phyloP scores from a whole-genome alignment of 2,888 invertebrate genomes.

The Anorthoa munda region DNA sequence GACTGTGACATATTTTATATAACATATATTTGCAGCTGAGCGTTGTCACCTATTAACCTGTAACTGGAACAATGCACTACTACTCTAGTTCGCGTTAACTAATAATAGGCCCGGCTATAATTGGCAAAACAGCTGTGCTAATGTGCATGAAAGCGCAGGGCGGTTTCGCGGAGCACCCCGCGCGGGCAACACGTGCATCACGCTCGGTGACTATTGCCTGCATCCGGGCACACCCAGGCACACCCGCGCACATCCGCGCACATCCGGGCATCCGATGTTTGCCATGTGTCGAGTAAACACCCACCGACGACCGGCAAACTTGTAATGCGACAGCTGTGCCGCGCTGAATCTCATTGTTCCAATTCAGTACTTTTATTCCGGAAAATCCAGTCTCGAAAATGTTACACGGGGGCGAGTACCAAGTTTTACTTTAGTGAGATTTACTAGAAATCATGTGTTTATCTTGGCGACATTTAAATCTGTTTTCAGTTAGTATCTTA shows the following conservation, averaged over 20 bases:
- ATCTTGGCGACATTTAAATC: conserved; percentile 62
- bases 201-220: conserved; percentile 26
- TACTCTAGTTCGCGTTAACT: conserved; percentile 63
- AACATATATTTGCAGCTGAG: conserved; percentile 38
- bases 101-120: conserved; percentile 66
- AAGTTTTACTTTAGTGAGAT: conserved; percentile 46
- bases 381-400: conserved; percentile 74
- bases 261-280: conserved; percentile 63
- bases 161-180: conserved; percentile 48
- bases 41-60: conserved; percentile 43
- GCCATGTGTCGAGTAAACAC: conserved; percentile 74
- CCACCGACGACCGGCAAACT: conserved; percentile 67
- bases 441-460: conserved; percentile 52
- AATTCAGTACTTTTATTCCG: conserved; percentile 76
- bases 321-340: conserved; percentile 79
- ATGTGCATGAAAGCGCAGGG: conserved; percentile 58
- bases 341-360: conserved; percentile 79
- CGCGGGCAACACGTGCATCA: conserved; percentile 30
- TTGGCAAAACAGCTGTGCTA: conserved; percentile 70
- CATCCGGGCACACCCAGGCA: conserved; percentile 31
- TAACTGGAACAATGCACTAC: conserved; percentile 50
- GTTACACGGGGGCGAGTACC: conserved; percentile 78
- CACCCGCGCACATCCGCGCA: conserved; percentile 24
- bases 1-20: not conserved
- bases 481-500: conserved; percentile 42